A percentile compares a stretch with the other conserved stretches of the same genome.
These are phyloP conservation scores for Caenorhabditis wallacei DNA, from an alignment of 2,888 invertebrate genomes.

Conservation along the genomic window DNA sequence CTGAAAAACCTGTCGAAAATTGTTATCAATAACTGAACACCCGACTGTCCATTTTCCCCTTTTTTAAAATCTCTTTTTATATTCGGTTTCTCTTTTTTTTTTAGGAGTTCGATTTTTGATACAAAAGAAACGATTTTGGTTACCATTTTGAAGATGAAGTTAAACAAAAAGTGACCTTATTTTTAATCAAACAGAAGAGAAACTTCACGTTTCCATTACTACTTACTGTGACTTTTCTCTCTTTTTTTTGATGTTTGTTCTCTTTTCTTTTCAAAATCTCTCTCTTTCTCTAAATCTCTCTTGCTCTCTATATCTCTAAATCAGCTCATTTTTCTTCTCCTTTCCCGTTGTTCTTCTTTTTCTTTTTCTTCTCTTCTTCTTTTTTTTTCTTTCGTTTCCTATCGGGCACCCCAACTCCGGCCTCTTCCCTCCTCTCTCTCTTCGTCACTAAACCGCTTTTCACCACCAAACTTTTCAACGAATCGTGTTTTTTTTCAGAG, in stretches of 20 bases:
- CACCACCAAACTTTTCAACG: slow-evolving; percentile 46
- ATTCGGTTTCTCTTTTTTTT: slow-evolving; percentile 3
- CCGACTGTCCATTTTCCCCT: background rate
- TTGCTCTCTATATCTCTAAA: slow-evolving; percentile 26
- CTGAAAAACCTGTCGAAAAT: slow-evolving; percentile 46
- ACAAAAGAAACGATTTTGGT: slow-evolving; percentile 5
- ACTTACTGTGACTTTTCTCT: slow-evolving; percentile 39
- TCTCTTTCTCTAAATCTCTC: slow-evolving; percentile 31
- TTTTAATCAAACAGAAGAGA: slow-evolving; percentile 25
- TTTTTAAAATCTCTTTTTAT: slow-evolving; percentile 1
- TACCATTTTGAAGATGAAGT: slow-evolving; percentile 30
- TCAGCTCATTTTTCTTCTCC: slow-evolving; percentile 51
- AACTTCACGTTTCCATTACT: slow-evolving; percentile 38
- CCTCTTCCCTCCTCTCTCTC: slow-evolving; percentile 16
- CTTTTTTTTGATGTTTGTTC: slow-evolving; percentile 43
- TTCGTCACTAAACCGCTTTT: slow-evolving; percentile 58
- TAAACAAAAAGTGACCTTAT: slow-evolving; percentile 48
- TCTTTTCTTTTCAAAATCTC: background rate
- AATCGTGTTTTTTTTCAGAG: slow-evolving; percentile 59
- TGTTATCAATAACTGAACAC: slow-evolving; percentile 28
- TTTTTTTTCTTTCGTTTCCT: slow-evolving; percentile 28
- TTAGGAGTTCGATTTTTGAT: slow-evolving; percentile 32
- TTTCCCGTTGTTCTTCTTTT: slow-evolving; percentile 40
- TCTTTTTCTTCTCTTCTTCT: slow-evolving; percentile 36
- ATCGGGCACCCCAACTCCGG: slow-evolving; percentile 48